Conservation (phyloP, 2,797 vertebrate species). For the Liasis olivaceus region DNA sequence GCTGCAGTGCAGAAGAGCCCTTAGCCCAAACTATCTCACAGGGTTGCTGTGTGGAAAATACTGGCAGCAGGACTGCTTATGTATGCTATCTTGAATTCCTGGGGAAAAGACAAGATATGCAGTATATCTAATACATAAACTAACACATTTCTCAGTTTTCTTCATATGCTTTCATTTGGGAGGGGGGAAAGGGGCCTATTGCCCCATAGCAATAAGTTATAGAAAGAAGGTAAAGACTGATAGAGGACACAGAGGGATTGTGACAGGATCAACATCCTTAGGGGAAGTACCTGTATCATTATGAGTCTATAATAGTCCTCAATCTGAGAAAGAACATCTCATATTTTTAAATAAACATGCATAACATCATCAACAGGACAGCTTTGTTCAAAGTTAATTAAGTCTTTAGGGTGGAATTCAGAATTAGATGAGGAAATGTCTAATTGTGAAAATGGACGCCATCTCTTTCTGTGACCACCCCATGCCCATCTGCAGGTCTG, state of each 20-base stretch:
- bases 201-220: not conserved
- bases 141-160: not conserved
- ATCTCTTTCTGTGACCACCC: not conserved
- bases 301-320: not conserved
- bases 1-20: not conserved
- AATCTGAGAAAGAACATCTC: not conserved
- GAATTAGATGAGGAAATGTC: not conserved
- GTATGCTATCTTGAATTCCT: not conserved
- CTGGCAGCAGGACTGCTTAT: not conserved
- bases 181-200: not conserved
- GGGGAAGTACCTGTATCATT: not conserved
- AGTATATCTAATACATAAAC: not conserved
- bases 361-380: no score
- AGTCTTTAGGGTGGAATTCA: not conserved
- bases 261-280: no score
- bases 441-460: not conserved
- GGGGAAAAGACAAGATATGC: not conserved
- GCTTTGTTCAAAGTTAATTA: not conserved
- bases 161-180: not conserved
- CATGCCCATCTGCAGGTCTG: not conserved
- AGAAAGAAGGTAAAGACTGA: not conserved
- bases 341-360: not conserved
- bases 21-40: not conserved
- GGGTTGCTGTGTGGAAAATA: not conserved
- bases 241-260: not conserved